These are phyloP conservation scores for Sebastes vulpes DNA, from an alignment of 2,797 vertebrate genomes.

Conservation along the genomic window DNA sequence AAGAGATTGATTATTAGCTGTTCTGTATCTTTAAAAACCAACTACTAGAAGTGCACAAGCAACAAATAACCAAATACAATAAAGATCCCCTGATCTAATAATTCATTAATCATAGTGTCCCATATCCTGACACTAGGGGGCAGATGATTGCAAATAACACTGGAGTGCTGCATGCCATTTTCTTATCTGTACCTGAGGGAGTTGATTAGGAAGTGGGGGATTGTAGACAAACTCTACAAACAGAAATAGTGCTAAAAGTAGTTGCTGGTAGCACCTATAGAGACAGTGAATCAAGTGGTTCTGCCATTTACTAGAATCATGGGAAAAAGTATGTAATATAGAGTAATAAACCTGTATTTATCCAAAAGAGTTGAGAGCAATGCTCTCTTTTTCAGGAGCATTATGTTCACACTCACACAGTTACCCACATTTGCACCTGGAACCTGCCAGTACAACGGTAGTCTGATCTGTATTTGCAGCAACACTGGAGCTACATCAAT, in stretches of 20 bases:
- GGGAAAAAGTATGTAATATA: background rate
- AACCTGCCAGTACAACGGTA: background rate
- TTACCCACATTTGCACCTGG: background rate
- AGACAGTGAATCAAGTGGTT: background rate
- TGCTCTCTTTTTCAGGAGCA: background rate
- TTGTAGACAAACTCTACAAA: background rate
- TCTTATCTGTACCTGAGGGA: background rate
- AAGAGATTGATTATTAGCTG: background rate
- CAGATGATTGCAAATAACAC: conserved; percentile 33
- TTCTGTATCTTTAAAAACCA: background rate
- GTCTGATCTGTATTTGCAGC: background rate
- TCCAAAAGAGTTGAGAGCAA: background rate
- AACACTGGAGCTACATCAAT: background rate
- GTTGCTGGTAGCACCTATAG: too few relatives aligned
- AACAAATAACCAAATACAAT: background rate
- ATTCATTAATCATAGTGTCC: background rate
- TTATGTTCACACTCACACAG: background rate
- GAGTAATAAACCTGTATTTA: background rate
- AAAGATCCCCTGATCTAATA: background rate
- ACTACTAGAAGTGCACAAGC: background rate
- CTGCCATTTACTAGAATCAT: background rate
- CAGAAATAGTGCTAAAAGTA: too few relatives aligned
- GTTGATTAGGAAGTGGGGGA: background rate
- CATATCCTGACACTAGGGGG: conserved; percentile 49
- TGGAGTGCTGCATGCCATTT: background rate